A percentile compares a stretch with the other conserved stretches of the same genome.
These are phyloP conservation scores for Urocolius indicus DNA, from an alignment of 2,113 vertebrate species.

Conservation along the genomic window DNA sequence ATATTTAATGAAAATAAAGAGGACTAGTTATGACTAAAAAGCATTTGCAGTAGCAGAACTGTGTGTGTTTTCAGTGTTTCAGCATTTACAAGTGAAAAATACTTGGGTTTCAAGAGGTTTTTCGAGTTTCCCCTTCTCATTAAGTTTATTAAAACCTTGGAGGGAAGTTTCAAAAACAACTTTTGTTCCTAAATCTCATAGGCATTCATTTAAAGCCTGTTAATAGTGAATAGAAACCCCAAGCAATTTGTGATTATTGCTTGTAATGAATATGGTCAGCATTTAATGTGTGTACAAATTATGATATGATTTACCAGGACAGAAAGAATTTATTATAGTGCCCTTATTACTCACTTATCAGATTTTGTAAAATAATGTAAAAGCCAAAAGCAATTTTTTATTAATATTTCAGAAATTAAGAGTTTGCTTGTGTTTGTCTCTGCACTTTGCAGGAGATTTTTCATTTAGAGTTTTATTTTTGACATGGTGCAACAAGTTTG, in stretches of 20 bases:
- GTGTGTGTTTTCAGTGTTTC: constrained; percentile 44
- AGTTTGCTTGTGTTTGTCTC: background rate
- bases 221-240: constrained; percentile 65
- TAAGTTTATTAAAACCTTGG: constrained; percentile 64
- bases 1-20: constrained; percentile 51
- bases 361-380: background rate
- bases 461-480: background rate
- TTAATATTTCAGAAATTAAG: background rate
- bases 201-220: constrained; percentile 64
- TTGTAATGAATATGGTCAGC: constrained; percentile 62
- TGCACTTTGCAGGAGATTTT: background rate
- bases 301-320: background rate
- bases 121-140: constrained; percentile 55
- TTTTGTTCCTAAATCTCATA: constrained; percentile 57
- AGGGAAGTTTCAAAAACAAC: constrained; percentile 50
- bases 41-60: constrained; percentile 4
- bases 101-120: constrained; percentile 22
- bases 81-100: constrained; percentile 46
- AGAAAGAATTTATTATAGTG: constrained; percentile 25
- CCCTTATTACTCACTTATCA: background rate
- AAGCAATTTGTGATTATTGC: constrained; percentile 60
- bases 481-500: background rate
- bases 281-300: constrained; percentile 45
- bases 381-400: background rate
- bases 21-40: constrained; percentile 31